Base-by-base conservation (phyloP, 2,113 vertebrate genomes). In the Sceloporus tristichus region DNA sequence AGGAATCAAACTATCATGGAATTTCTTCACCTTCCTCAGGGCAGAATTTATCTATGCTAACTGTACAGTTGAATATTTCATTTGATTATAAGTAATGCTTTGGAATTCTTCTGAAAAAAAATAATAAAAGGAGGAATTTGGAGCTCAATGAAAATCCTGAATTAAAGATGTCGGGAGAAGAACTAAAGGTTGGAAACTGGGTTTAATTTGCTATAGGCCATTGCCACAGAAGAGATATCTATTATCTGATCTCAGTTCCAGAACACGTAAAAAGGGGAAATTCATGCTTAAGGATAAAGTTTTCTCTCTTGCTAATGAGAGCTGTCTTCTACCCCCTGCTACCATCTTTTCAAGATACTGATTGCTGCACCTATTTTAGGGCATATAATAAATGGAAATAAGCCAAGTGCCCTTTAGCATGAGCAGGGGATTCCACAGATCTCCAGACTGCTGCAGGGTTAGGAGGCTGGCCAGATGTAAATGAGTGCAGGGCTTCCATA, bases 11-110 rank as follows among this genome's bases (percentile, higher is more conserved):
- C 0, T 78, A 3, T 48, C 1, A 18, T 23, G 25, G 82, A 78
- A 25, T 74, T 66, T 27, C 1, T 77, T 87, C 23, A 54, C 29
- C 0, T 42, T 68, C 48, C 74, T 76, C 10, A 6, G 66, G 54
- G 5, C 14, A 86, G 59, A 90, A 78, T 94, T 91, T 56, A 84
- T 86, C n/a, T 84, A 85, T 87, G 90, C 77, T 59, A 66, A 90
- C 92, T 88, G 54, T 56, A 48, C 0, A 14, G 38, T 3, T 86
- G 77, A 92, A 73, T 76, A 88, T 74, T 83, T 89, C 0, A 74
- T 89, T 92, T 90, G 2, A 86, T 87, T 93, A 71, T 56, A 79
- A 4, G 9, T 9, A 79, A 34, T 68, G 25, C 84, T 38, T 91
- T 88, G 42, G 23, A 21, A 9, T 81, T 91, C 38, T 90, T 86